Conservation (phyloP, 64 coral and sea anemone genomes). For the Porites australiensis region DNA sequence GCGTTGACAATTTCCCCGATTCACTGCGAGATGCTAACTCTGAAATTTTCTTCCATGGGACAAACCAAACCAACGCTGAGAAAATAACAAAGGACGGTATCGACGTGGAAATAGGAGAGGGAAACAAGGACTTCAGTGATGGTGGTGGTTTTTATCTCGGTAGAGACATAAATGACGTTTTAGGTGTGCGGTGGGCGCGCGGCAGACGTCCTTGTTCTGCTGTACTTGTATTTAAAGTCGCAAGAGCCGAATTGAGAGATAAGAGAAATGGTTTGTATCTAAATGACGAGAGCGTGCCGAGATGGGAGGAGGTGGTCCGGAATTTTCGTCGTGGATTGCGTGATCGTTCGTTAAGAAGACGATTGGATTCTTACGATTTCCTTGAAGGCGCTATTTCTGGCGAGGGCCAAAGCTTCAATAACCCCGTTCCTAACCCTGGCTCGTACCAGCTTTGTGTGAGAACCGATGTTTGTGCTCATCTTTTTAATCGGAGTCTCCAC, state of each 20-base stretch:
- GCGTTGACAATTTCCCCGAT: background rate
- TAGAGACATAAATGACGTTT: slow-evolving; percentile 36
- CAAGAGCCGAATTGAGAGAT: background rate
- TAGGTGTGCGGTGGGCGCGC: background rate
- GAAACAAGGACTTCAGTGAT: slow-evolving; percentile 73
- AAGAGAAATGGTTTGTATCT: background rate
- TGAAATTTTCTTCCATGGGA: slow-evolving; percentile 76
- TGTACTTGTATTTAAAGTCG: slow-evolving; percentile 70
- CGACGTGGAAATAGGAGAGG: slow-evolving; percentile 1
- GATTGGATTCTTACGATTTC: background rate
- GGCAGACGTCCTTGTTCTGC: slow-evolving; percentile 20
- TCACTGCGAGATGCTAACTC: background rate
- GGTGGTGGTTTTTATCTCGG: slow-evolving; percentile 80
- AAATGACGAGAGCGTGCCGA: too few species aligned
- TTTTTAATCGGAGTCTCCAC: background rate
- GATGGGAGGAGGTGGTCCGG: background rate
- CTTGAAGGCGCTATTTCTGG: background rate
- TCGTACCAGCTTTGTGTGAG: slow-evolving; percentile 16
- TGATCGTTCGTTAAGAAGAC: background rate
- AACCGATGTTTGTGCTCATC: background rate
- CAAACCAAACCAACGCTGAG: slow-evolving; percentile 57
- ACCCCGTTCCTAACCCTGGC: background rate
- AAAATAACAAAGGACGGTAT: slow-evolving; percentile 67
- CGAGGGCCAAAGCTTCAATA: background rate
- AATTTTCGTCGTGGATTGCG: background rate